Evolutionary conservation across 2,113 vertebrate genomes (phyloP).

Genomic region (Gambusia affinis): DNA sequence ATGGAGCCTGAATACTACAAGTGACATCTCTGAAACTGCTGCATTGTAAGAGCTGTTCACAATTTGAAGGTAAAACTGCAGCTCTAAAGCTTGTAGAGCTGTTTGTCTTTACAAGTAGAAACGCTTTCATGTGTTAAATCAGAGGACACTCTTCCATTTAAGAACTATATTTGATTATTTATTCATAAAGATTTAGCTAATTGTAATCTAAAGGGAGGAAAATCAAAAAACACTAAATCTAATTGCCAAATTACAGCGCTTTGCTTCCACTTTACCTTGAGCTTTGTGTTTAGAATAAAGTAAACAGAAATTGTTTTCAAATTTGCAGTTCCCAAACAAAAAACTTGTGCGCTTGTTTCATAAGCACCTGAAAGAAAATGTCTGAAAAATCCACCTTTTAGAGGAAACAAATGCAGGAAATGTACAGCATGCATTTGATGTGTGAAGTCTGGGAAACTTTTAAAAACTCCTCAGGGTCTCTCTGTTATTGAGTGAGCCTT

Average conservation of each 20-base stretch:
- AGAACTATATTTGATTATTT: constrained; percentile 38
- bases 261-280: constrained; percentile 39
- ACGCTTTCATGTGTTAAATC: constrained; percentile 14
- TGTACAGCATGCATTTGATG: too few relatives aligned
- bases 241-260: constrained; percentile 33
- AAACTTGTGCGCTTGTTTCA: constrained; percentile 6
- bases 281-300: constrained; percentile 26
- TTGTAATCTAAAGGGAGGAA: constrained; percentile 25
- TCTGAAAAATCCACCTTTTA: too few relatives aligned
- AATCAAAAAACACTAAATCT: neutral
- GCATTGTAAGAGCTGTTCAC: too few relatives aligned
- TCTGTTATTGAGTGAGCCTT: too few relatives aligned
- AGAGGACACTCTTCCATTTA: constrained; percentile 18
- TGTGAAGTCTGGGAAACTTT: too few relatives aligned
- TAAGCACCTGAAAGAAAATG: neutral
- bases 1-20: constrained; percentile 12
- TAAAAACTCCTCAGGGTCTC: too few relatives aligned
- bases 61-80: neutral
- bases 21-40: constrained; percentile 3
- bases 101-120: constrained; percentile 12
- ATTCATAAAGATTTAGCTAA: constrained; percentile 38
- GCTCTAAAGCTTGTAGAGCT: neutral
- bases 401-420: too few relatives aligned
- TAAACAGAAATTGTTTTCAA: constrained; percentile 9
- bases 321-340: constrained; percentile 5